phyloP scores from a whole-genome alignment of 2,113 vertebrate genomes.

The Chlorodrepanis virens region DNA sequence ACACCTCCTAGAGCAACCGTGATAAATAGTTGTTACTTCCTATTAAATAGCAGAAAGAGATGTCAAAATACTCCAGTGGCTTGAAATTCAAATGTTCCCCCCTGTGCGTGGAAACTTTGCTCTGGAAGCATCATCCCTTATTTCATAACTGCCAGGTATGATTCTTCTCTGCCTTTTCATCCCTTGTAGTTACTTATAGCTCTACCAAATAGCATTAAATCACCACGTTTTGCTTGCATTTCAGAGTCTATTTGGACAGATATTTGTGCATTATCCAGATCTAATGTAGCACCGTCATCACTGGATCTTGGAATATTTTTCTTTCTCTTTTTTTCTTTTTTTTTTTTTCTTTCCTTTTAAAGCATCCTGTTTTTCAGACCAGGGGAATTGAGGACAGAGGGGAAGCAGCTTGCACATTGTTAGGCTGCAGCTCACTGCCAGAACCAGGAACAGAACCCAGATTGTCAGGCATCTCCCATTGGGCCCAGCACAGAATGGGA shows the following conservation, averaged over 20 bases:
- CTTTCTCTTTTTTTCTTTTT: no score
- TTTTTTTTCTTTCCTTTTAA: background rate
- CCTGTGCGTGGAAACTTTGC: background rate
- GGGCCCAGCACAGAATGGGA: slow-evolving; percentile 35
- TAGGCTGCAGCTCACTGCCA: slow-evolving; percentile 39
- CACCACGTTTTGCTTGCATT: background rate
- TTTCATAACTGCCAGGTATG: background rate
- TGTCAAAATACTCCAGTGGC: background rate
- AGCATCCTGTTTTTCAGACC: slow-evolving; percentile 37
- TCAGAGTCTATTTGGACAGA: background rate
- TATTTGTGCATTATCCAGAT: background rate
- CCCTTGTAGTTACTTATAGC: background rate
- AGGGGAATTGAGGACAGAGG: slow-evolving; percentile 60
- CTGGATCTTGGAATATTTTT: background rate
- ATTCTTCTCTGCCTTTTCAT: background rate
- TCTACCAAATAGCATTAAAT: background rate
- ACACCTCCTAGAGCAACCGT: slow-evolving; percentile 9
- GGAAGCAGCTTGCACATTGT: slow-evolving; percentile 57
- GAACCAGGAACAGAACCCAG: slow-evolving; percentile 55
- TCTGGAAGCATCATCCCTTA: background rate
- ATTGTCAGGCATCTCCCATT: slow-evolving; percentile 43
- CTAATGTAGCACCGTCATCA: background rate
- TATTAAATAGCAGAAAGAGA: slow-evolving; percentile 19
- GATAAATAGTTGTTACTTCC: slow-evolving; percentile 46
- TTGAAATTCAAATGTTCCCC: slow-evolving; percentile 22